These are phyloP conservation scores for Hiodon alosoides DNA, from an alignment of 2,113 vertebrate species.

Conservation along the genomic window DNA sequence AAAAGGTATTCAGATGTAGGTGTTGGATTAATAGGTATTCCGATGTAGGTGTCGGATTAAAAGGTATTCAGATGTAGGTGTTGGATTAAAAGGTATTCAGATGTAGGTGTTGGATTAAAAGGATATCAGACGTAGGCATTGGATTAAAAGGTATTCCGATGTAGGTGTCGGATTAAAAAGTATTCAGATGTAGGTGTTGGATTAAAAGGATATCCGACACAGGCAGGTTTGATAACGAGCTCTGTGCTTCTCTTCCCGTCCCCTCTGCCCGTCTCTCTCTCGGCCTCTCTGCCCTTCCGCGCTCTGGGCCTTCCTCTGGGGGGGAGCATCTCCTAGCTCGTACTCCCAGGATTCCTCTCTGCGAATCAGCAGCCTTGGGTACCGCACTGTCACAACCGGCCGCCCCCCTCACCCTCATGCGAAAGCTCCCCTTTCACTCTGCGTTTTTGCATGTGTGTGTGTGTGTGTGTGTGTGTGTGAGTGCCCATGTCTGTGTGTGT, in stretches of 20 bases:
- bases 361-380: slow-evolving; percentile 79
- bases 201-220: neutral
- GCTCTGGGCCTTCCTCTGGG: slow-evolving; percentile 31
- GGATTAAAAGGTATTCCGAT: too few species aligned
- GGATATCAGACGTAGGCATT: too few species aligned
- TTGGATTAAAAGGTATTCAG: too few species aligned
- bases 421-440: neutral
- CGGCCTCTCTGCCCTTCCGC: neutral
- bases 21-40: too few species aligned
- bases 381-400: slow-evolving; percentile 35
- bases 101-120: too few species aligned
- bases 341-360: slow-evolving; percentile 63
- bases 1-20: too few species aligned
- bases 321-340: slow-evolving; percentile 55
- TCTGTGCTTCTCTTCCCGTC: slow-evolving; percentile 6
- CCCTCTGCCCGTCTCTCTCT: neutral
- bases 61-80: too few species aligned
- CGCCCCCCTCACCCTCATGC: neutral
- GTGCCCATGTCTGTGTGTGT: too few species aligned
- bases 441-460: too few species aligned
- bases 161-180: too few species aligned
- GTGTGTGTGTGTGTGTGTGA: too few species aligned
- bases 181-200: neutral
- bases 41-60: too few species aligned
- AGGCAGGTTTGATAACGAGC: neutral